Conservation (phyloP, 2,888 invertebrate genomes). For the Hermodice carunculata region DNA sequence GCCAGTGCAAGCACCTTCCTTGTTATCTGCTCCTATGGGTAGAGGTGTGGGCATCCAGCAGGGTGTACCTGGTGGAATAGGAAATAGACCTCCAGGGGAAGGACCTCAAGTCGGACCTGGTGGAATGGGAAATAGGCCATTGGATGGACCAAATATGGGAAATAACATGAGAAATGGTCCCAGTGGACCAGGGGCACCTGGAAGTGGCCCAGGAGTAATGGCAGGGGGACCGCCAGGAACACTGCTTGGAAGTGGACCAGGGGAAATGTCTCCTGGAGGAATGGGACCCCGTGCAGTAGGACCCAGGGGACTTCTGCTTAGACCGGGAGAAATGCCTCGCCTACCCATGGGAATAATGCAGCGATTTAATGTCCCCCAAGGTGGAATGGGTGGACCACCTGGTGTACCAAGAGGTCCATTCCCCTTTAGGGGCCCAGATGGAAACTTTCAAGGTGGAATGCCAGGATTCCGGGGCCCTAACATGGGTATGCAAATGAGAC, state of each 20-base stretch:
- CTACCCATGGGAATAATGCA: background rate
- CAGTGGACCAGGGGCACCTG: background rate
- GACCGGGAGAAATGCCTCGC: slow-evolving; percentile 1
- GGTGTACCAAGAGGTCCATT: background rate
- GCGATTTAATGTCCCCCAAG: background rate
- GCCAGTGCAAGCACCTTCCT: background rate
- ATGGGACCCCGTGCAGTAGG: too few relatives aligned
- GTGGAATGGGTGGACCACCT: slow-evolving; percentile 5
- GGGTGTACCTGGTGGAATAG: background rate
- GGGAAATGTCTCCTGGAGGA: too few relatives aligned
- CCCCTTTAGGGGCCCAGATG: slow-evolving; percentile 1
- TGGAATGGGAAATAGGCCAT: background rate
- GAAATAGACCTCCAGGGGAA: background rate
- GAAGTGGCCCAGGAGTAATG: background rate
- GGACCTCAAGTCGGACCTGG: too few relatives aligned
- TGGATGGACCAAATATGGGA: background rate
- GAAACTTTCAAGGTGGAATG: too few relatives aligned
- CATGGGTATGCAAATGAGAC: slow-evolving; percentile 10
- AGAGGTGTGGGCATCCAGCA: background rate
- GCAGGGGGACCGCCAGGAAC: too few relatives aligned
- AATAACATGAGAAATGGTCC: background rate
- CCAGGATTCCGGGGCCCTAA: slow-evolving; percentile 17
- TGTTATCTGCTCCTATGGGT: background rate
- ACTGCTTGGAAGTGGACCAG: background rate
- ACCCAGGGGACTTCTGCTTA: background rate